Conservation (phyloP, 2,797 vertebrate genomes). For the Pagetopsis macropterus region DNA sequence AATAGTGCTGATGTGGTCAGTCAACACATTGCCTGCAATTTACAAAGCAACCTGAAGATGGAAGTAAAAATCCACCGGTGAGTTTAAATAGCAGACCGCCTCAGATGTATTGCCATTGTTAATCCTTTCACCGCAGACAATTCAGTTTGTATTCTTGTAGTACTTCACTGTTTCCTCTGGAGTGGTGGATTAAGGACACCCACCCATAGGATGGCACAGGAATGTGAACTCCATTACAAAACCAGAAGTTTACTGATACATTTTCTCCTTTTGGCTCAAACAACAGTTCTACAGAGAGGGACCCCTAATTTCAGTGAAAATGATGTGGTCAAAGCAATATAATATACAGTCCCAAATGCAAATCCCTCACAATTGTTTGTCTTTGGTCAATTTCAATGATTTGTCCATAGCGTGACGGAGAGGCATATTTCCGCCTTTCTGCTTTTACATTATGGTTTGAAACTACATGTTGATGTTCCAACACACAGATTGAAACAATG, state of each 20-base stretch:
- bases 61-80: constrained; percentile 64
- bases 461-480: constrained; percentile 15
- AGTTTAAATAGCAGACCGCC: background rate
- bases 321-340: constrained; percentile 42
- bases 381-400: constrained; percentile 26
- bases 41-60: constrained; percentile 55
- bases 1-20: background rate
- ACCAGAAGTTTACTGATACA: constrained; percentile 19
- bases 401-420: constrained; percentile 34
- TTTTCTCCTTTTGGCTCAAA: constrained; percentile 9
- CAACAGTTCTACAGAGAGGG: constrained; percentile 3
- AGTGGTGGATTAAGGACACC: constrained; percentile 28
- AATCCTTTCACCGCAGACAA: constrained; percentile 25
- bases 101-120: constrained; percentile 30
- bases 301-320: constrained; percentile 30
- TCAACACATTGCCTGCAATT: constrained; percentile 34
- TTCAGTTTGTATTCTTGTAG: constrained; percentile 43
- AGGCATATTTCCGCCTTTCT: constrained; percentile 6
- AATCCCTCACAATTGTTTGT: constrained; percentile 12
- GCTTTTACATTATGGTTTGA: constrained; percentile 29
- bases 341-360: constrained; percentile 36
- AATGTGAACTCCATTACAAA: constrained; percentile 15
- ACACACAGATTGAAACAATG: constrained; percentile 10
- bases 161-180: constrained; percentile 23
- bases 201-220: constrained; percentile 27